Base-by-base conservation (phyloP, 2,113 vertebrate genomes). In the Lamprotornis superbus region DNA sequence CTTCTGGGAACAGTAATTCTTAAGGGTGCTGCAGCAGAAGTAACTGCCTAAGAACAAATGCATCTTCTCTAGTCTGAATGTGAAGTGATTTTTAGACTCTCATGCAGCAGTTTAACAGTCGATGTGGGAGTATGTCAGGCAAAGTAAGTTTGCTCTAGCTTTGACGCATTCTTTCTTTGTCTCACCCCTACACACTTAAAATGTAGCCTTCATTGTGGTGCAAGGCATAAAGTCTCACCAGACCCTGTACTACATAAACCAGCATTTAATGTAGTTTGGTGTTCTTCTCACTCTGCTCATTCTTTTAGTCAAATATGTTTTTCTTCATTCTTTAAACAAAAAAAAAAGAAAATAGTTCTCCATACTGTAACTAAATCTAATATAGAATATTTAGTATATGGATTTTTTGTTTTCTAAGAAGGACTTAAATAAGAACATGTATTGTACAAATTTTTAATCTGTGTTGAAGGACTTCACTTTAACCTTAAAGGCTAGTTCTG, bases 41-140 rank as follows among this genome's bases (percentile, higher is more conserved):
- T 73, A 85, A 59, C 63, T 85, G 75, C 19, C 5, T 73, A 73
- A 76, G 77, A 94, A 77, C 78, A 93, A 77, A 88, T 77, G 33
- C 39, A 77, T 70, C 75, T 87, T 18, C 68, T 82, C 6, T 53
- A 63, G 17, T 37, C 42, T 83, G 52, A 53, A 87, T 85, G 28
- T 69, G 33, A 70, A 89, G 76, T 65, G 78, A 82, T 85, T 94
- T 89, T 94, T 87, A 89, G 63, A 69, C 35, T 93, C 47, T 84
- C 31, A 46, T 46, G 37, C 70, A 85, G 61, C 53, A 84, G 47
- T 84, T 89, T 94, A 94, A 81, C 69, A 95, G 81, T 67, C 87
- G 61, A 0, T 91, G 65, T 95, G 84, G 87, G 89, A 95, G 82
- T 89, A 53, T 77, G 74, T 79, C 70, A 95, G 87, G 49, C 11